Evolutionary conservation across 2,113 vertebrate genomes (phyloP), one percentile per base, ranked within the genome.

Genomic region (Anarrhichthys ocellatus): DNA sequence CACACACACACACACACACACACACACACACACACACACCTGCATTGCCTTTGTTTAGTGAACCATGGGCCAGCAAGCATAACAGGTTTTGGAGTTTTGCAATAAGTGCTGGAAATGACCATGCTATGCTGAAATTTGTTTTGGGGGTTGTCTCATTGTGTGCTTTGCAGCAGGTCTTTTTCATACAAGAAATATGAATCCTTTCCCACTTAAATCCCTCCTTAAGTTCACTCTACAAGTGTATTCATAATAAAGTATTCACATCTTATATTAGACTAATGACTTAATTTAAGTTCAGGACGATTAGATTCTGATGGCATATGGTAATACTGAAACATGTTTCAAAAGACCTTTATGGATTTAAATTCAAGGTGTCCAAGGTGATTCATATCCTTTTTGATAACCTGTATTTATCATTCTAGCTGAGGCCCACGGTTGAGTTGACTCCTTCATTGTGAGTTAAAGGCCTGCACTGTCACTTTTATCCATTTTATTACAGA

Each of bases 41-140:
- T 29, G 56, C 56, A 6, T 4, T 32, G 34, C 64, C 63, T 81
- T 74, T 88, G 76, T 86, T 88, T 54, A 22, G 38, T 74, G 65
- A 71, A 63, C 63, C 48, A 64, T 36, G n/a, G 68, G 32, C 62
- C 46, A 81, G 72, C 90, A 66, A 62, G 86, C 34, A 5, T 4
- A 80, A 91, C 90, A 80, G 89, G 89, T 92, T 91, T 84, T 32
- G n/a, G 18, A 1, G 85, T 68, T 88, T 88, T 76, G 77, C 59
- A 76, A 74, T 52, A 1, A 50, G n/a, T 29, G n/a, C 22, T 46
- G 59, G 27, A 42, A 48, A 24, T 70, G 32, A 66, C 58, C 34
- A 34, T 34, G 34, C 34, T 34, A 34, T 34, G 34, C 34, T 3
- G 52, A 52, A 64, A 22, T 68, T 67, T n/a, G 54, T 71, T 79